Evolutionary conservation across 2,888 invertebrate genomes (phyloP).

Genomic region (Periphyllus acericola): DNA sequence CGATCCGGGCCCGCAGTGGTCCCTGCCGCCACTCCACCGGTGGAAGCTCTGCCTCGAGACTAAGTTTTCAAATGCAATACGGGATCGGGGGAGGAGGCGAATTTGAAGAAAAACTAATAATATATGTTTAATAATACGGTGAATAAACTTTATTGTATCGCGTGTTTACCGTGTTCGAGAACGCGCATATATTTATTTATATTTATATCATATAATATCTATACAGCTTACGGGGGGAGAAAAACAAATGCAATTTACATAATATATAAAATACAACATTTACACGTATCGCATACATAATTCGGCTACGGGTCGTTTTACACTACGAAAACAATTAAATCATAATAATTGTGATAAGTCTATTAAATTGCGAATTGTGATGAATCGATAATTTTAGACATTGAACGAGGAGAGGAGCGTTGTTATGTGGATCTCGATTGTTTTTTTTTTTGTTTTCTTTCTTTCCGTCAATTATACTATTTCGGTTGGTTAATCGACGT

Average conservation of each 20-base stretch:
- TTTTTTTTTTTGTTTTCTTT: too few species aligned
- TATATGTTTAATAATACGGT: conserved; percentile 11
- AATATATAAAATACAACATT: not conserved
- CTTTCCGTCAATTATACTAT: too few species aligned
- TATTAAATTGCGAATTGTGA: too few species aligned
- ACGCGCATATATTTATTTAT: too few species aligned
- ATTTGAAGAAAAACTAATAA: conserved; percentile 20
- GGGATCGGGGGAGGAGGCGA: not conserved
- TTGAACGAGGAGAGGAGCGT: too few species aligned
- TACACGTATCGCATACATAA: not conserved
- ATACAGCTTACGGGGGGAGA: not conserved
- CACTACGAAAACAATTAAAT: not conserved
- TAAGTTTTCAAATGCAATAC: conserved; percentile 13
- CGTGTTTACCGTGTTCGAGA: not conserved
- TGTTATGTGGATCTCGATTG: too few species aligned
- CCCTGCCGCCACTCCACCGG: conserved; percentile 4
- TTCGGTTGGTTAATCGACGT: too few species aligned
- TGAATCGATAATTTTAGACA: too few species aligned
- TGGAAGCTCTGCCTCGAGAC: not conserved
- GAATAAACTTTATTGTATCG: not conserved
- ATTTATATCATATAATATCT: too few species aligned
- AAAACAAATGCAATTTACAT: not conserved
- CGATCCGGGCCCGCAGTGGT: conserved; percentile 32
- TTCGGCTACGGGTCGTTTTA: not conserved
- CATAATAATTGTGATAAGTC: not conserved